Percentiles rank a stretch among this genome's conserved stretches.
These are phyloP conservation scores for Drosophila atripex DNA, from an alignment of 2,888 invertebrate genomes.

Conservation along the genomic window DNA sequence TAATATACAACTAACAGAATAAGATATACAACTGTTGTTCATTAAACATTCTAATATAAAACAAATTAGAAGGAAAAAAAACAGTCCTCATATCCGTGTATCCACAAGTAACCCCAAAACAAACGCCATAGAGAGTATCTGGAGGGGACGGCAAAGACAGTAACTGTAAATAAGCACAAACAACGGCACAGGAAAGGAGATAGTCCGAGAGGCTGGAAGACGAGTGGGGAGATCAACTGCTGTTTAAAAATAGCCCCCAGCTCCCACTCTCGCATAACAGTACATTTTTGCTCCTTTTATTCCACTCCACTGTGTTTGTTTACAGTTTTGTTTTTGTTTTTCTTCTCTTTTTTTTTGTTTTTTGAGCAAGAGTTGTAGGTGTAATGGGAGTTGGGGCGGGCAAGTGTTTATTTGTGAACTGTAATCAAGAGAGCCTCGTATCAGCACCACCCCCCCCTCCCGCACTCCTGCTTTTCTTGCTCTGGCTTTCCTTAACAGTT, in stretches of 20 bases:
- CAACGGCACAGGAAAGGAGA: conserved; percentile 33
- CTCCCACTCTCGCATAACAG: conserved; percentile 34
- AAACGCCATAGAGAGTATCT: neutral
- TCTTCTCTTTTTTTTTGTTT: neutral
- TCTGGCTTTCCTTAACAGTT: conserved; percentile 41
- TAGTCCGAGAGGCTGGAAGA: conserved; percentile 1
- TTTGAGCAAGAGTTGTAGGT: neutral
- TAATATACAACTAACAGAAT: too few relatives aligned
- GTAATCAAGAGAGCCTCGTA: conserved; percentile 20
- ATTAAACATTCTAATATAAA: neutral
- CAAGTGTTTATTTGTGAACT: conserved; percentile 20
- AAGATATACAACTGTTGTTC: too few relatives aligned
- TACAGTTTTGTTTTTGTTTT: neutral
- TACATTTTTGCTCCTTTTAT: conserved; percentile 5
- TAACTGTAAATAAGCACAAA: conserved; percentile 16
- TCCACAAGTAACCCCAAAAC: neutral
- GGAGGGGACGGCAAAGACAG: conserved; percentile 17
- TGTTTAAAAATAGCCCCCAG: conserved; percentile 55
- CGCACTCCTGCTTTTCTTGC: neutral
- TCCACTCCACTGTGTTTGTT: neutral
- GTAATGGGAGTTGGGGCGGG: conserved; percentile 15
- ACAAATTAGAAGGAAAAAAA: neutral
- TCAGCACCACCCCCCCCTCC: conserved; percentile 1
- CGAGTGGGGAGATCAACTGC: conserved; percentile 19
- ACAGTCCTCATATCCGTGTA: neutral